Conservation (phyloP, 2,797 vertebrate genomes). For the Kryptolebias ocellatus region DNA sequence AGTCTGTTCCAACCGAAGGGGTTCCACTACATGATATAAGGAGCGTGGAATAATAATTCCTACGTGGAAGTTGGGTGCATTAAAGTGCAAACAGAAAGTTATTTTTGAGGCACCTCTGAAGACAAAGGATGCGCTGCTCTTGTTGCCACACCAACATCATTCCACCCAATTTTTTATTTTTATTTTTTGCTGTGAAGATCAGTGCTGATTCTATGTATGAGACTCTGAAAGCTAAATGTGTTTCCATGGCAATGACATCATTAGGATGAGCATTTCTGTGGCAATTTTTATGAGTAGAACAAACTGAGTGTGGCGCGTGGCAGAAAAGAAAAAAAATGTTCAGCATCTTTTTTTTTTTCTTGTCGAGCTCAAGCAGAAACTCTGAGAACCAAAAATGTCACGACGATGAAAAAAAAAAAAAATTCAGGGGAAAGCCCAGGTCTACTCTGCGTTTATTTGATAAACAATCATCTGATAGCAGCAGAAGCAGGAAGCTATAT, state of each 20-base stretch:
- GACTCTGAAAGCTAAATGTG: conserved; percentile 12
- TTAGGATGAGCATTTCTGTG: conserved; percentile 30
- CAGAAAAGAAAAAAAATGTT: conserved; percentile 8
- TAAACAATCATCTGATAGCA: conserved; percentile 19
- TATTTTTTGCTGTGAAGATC: conserved; percentile 1
- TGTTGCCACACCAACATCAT: conserved; percentile 3
- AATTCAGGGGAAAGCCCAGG: conserved; percentile 6
- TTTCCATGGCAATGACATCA: conserved; percentile 42
- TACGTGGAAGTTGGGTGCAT: neutral
- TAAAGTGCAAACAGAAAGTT: neutral
- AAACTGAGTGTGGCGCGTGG: conserved; percentile 2
- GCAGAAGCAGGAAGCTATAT: conserved; percentile 14
- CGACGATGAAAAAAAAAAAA: conserved; percentile 18
- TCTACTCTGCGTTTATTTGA: conserved; percentile 11
- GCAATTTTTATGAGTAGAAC: conserved; percentile 14
- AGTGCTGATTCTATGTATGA: conserved; percentile 8
- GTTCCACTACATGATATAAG: neutral
- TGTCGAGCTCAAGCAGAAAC: conserved; percentile 6
- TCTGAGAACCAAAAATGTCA: conserved; percentile 6
- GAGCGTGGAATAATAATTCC: neutral
- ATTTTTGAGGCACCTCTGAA: conserved; percentile 1
- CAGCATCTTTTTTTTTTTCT: neutral
- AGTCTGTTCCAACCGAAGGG: neutral
- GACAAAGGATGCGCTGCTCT: conserved; percentile 8
- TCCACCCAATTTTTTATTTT: conserved; percentile 8